Conservation (phyloP, 2,797 vertebrate genomes). For the Sciurus vulgaris region DNA sequence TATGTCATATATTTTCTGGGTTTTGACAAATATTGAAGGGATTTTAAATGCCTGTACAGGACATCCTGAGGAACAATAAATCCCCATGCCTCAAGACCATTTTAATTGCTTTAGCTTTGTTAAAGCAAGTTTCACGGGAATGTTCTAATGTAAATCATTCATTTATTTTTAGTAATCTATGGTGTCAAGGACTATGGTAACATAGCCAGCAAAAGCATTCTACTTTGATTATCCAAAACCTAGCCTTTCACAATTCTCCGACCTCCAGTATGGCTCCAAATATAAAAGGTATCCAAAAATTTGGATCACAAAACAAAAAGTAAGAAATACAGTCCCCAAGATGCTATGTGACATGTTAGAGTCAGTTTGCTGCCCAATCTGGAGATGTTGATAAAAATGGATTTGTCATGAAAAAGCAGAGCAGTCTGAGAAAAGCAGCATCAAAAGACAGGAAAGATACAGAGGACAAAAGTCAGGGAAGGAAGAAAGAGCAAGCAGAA, state of each 20-base stretch:
- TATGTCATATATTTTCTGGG: not conserved
- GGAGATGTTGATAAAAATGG: conserved; percentile 44
- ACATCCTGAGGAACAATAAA: not conserved
- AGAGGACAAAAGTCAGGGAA: conserved; percentile 18
- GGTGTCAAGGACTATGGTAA: not conserved
- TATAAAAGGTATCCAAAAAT: conserved; percentile 24
- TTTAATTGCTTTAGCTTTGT: conserved; percentile 40
- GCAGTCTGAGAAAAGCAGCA: not conserved
- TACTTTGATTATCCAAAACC: conserved; percentile 19
- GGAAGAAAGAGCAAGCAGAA: not conserved
- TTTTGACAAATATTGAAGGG: conserved; percentile 29
- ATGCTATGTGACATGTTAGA: not conserved
- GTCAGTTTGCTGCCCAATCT: not conserved
- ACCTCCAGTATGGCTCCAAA: conserved; percentile 2
- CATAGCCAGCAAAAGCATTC: not conserved
- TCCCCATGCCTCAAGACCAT: not conserved
- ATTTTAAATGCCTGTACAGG: not conserved
- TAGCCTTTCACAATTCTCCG: not conserved
- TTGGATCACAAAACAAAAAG: conserved; percentile 22
- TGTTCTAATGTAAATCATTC: not conserved
- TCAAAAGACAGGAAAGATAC: conserved; percentile 40
- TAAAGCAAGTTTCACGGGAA: conserved; percentile 2
- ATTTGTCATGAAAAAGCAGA: not conserved
- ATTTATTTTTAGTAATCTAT: conserved; percentile 49
- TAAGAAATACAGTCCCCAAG: conserved; percentile 20